Evolutionary conservation across 2,888 invertebrate genomes (phyloP), one percentile per base, ranked within the genome.

Genomic region (Cactoblastis cactorum): DNA sequence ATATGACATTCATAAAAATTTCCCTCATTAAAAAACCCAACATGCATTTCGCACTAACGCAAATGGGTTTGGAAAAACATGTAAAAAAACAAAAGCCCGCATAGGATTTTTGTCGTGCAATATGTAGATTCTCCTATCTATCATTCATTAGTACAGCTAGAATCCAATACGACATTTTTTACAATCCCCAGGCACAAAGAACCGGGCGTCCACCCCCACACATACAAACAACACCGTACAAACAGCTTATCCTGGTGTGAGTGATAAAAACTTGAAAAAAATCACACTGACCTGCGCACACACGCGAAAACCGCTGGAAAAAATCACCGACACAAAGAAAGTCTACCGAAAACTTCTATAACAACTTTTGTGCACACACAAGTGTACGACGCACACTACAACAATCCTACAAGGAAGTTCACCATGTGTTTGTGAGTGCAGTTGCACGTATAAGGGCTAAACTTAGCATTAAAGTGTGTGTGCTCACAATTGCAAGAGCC

Each of bases 91-190:
- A 74, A 76, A 80, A 77, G 69, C 73, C 74, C 75, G 73, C 80
- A 80, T 80, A 76, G 79, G 80, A 80, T 79, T 82, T 83, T 77
- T 72, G 77, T 77, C 62, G 67, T 67, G 69, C 66, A 63, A 65
- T 60, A 66, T 67, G 71, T 73, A 71, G 68, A 69, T 71, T 69
- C 67, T 85, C 83, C 85, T 88, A 89, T 88, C 89, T 88, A 88
- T 89, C 89, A 88, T 89, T 89, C 88, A 88, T 89, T 88, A 89
- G 87, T 78, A 76, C 77, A 79, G 81, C 86, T 80, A 83, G 85
- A 87, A 87, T 87, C 88, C 86, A 88, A 89, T 88, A 89, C 86
- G 89, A 88, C 87, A 87, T 87, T 89, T 89, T 89, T 87, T 87
- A 85, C 85, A 85, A 85, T 82, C 82, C 83, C 83, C 74, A 66